Evolutionary conservation across 1,140 invertebrate species (phyloP).

Genomic region (Magallana ariakensis): DNA sequence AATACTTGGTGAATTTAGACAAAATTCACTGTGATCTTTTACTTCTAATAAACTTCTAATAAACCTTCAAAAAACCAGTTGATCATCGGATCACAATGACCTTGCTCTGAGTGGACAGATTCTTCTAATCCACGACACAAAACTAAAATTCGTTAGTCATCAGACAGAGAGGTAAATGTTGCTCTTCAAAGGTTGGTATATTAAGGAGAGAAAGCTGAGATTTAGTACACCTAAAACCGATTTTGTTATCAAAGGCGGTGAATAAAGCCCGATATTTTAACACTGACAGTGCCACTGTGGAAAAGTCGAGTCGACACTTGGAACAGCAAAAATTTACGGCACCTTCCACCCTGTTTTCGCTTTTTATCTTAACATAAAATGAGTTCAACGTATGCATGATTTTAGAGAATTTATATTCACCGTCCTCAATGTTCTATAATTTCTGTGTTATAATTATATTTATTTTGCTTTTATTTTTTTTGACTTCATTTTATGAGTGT

Average conservation of each 20-base stretch:
- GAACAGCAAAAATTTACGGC: constrained; percentile 19
- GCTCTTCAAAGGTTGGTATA: not conserved
- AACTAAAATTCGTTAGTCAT: not conserved
- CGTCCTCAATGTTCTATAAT: too few species aligned
- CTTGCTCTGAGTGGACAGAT: not conserved
- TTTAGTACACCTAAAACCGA: not conserved
- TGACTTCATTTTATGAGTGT: too few species aligned
- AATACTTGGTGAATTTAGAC: not conserved
- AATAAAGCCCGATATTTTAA: not conserved
- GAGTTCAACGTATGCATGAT: too few species aligned
- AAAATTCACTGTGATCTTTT: not conserved
- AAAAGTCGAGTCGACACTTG: constrained; percentile 5
- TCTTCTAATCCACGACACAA: not conserved
- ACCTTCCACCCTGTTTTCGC: not conserved
- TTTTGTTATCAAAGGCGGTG: constrained; percentile 16
- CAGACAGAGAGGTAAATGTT: not conserved
- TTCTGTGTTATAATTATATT: too few species aligned
- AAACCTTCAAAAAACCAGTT: not conserved
- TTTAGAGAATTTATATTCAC: too few species aligned
- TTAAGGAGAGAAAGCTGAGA: not conserved
- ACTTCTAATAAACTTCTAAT: not conserved
- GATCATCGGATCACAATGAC: not conserved
- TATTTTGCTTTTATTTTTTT: too few species aligned
- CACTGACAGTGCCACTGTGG: not conserved
- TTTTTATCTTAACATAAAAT: not conserved